These are phyloP conservation scores for Antennarius maculatus DNA, from an alignment of 2,797 vertebrate genomes.

Conservation along the genomic window DNA sequence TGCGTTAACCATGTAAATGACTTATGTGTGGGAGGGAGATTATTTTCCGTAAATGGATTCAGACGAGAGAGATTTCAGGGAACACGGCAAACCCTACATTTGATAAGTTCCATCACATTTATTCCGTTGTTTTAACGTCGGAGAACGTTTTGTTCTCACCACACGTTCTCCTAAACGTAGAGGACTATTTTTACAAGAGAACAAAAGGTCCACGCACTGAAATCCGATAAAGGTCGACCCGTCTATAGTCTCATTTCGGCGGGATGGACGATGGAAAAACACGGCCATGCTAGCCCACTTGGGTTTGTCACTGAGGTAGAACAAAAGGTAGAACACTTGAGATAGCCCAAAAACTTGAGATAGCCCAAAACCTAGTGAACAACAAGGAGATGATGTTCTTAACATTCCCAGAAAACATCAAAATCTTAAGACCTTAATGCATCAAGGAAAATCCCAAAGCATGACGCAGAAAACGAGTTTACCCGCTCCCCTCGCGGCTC, in stretches of 20 bases:
- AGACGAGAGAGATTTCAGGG: slow-evolving; percentile 20
- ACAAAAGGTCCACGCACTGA: background rate
- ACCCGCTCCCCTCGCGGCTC: slow-evolving; percentile 43
- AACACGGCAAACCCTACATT: slow-evolving; percentile 30
- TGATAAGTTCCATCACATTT: slow-evolving; percentile 36
- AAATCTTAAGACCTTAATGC: slow-evolving; percentile 35
- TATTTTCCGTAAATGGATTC: slow-evolving; percentile 44
- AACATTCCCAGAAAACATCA: slow-evolving; percentile 16
- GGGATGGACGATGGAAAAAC: background rate
- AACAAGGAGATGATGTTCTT: slow-evolving; percentile 35
- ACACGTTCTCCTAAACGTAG: slow-evolving; percentile 18
- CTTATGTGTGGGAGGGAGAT: slow-evolving; percentile 16
- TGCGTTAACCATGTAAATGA: slow-evolving; percentile 58
- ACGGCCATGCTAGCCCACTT: background rate
- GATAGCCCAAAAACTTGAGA: too few species aligned
- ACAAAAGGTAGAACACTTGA: background rate
- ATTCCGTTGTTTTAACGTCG: slow-evolving; percentile 41
- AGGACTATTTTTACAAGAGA: slow-evolving; percentile 50
- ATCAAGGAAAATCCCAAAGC: slow-evolving; percentile 50
- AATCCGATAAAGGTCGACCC: slow-evolving; percentile 24
- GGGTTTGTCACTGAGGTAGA: slow-evolving; percentile 1
- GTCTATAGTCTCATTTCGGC: slow-evolving; percentile 11
- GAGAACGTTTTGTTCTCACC: slow-evolving; percentile 49
- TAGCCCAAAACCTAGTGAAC: slow-evolving; percentile 15
- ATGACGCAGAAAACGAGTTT: slow-evolving; percentile 57